Conservation (phyloP, 2,797 vertebrate genomes). For the Australoheros facetus region DNA sequence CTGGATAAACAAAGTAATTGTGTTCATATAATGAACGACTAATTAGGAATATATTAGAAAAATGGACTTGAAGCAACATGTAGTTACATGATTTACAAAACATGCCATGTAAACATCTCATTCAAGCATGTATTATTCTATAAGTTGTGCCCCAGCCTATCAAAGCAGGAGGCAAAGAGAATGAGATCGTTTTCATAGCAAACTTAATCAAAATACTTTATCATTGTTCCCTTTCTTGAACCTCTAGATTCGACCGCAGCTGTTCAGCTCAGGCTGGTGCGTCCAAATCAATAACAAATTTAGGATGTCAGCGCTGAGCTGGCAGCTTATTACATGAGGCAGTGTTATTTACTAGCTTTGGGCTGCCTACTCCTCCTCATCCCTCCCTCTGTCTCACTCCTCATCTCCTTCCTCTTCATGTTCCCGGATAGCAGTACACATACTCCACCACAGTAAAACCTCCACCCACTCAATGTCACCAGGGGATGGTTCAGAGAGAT, state of each 20-base stretch:
- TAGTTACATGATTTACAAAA: slow-evolving; percentile 26
- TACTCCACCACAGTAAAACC: slow-evolving; percentile 41
- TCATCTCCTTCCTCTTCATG: slow-evolving; percentile 27
- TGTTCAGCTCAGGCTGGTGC: slow-evolving; percentile 21
- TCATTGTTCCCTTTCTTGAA: slow-evolving; percentile 39
- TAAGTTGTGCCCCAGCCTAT: slow-evolving; percentile 4
- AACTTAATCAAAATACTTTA: slow-evolving; percentile 54
- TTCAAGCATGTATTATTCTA: neutral
- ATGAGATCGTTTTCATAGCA: neutral
- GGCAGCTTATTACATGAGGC: slow-evolving; percentile 56
- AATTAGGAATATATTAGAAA: slow-evolving; percentile 1
- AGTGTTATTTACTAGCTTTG: slow-evolving; percentile 57
- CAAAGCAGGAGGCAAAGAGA: neutral
- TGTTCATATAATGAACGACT: slow-evolving; percentile 2
- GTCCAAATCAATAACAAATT: slow-evolving; percentile 64
- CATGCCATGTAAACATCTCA: neutral
- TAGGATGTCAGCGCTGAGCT: slow-evolving; percentile 35
- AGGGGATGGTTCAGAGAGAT: slow-evolving; percentile 23
- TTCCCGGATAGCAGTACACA: slow-evolving; percentile 50
- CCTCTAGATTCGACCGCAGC: slow-evolving; percentile 27
- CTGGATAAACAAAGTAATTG: neutral
- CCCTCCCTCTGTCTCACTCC: neutral
- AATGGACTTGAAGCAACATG: neutral
- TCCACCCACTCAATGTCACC: slow-evolving; percentile 64
- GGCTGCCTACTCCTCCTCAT: slow-evolving; percentile 16